Evolutionary conservation across 1,140 invertebrate species (phyloP), one percentile per base, ranked within the genome.

Genomic region (Uloborus diversus): DNA sequence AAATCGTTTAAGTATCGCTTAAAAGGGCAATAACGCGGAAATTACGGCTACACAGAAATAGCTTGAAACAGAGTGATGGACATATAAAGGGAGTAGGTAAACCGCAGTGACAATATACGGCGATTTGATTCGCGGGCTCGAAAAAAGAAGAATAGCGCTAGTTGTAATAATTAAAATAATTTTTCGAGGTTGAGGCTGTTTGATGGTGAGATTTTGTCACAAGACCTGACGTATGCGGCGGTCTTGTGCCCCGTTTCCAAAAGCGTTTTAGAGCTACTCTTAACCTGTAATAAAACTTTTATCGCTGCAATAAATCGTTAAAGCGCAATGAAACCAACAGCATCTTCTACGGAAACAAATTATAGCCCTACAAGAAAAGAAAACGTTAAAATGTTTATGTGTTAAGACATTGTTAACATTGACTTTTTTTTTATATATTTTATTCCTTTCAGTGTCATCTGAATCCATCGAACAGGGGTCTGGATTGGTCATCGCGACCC

Each of bases 271-370:
- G 73, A 78, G 61, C 49, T 51, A 51, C 51, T 65, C 61, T 56
- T 51, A 78, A 78, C 73, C 30, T 42, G 35, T 66, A 78, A 78
- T 78, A 78, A 78, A 78, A 78, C 30, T 78, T 78, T 78, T 78
- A 78, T 78, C 51, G 42, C 62, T 23, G 73, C 35, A 65, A 78
- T 78, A 78, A 78, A 78, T 78, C 73, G 59, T 78, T 65, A 66
- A 78, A 78, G 73, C 66, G 73, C 73, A 65, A 78, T 78, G 73
- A 78, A 78, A 78, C 61, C 73, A 78, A 78, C 73, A 57, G 62
- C 73, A 49, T 78, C 62, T 42, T 49, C 57, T 78, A 65, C 73
- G 62, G 62, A 51, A 64, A 78, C 73, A 78, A 78, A 78, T 78
- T 78, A 78, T 78, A 65, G 73, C 42, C 47, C 59, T 57, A 42